phyloP scores from a whole-genome alignment of 2,113 vertebrate genomes.

The Megaleporinus macrocephalus region DNA sequence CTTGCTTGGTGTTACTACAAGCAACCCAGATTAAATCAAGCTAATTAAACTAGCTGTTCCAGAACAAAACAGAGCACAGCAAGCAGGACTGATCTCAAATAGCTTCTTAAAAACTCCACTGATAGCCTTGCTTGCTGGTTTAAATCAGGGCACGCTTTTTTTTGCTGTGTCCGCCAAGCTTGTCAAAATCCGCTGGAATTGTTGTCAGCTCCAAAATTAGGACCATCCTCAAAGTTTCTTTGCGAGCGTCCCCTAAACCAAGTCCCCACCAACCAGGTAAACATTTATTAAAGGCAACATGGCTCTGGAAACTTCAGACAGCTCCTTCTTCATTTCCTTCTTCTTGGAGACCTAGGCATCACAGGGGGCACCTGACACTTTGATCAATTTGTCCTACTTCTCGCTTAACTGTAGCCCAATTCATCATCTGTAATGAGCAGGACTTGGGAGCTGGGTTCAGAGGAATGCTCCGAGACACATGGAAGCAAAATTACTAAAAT shows the following conservation, averaged over 20 bases:
- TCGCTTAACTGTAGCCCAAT: slow-evolving; percentile 79
- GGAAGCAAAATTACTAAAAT: slow-evolving; percentile 74
- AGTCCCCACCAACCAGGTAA: slow-evolving; percentile 66
- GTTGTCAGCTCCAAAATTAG: slow-evolving; percentile 57
- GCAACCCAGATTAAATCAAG: slow-evolving; percentile 78
- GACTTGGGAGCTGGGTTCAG: slow-evolving; percentile 72
- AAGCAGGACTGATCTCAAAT: slow-evolving; percentile 76
- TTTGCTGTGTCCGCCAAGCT: slow-evolving; percentile 54
- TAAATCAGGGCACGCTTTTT: slow-evolving; percentile 59
- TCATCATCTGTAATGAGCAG: slow-evolving; percentile 81
- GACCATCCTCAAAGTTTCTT: slow-evolving; percentile 58
- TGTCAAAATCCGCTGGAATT: slow-evolving; percentile 54
- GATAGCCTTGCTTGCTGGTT: slow-evolving; percentile 64
- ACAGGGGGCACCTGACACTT: slow-evolving; percentile 82
- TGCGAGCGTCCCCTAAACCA: slow-evolving; percentile 33
- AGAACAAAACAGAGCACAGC: slow-evolving; percentile 73
- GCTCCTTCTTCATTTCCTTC: slow-evolving; percentile 72
- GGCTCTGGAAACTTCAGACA: slow-evolving; percentile 73
- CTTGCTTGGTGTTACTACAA: slow-evolving; percentile 72
- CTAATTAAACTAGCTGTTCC: slow-evolving; percentile 81
- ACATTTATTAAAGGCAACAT: slow-evolving; percentile 73
- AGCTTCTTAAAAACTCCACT: slow-evolving; percentile 70
- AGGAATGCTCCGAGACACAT: slow-evolving; percentile 66
- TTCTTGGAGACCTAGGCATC: slow-evolving; percentile 73
- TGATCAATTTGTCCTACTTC: slow-evolving; percentile 85